Evolutionary conservation across 2,797 vertebrate species (phyloP), one percentile per base, ranked within the genome.

Genomic region (Todus mexicanus): DNA sequence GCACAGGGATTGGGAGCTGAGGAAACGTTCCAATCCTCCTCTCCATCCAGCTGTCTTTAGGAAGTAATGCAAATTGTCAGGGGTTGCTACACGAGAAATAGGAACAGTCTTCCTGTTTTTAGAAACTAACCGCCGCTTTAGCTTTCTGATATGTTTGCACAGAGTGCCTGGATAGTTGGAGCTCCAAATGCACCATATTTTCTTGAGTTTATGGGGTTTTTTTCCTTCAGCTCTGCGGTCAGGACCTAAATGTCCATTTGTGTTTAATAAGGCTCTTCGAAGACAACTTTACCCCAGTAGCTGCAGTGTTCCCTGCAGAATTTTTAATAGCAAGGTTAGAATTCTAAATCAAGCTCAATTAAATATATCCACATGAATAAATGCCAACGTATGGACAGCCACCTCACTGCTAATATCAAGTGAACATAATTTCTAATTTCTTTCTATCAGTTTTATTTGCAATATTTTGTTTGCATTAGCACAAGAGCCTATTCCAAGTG

Each of bases 401-500:
- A 76, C 35, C 45, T 87, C 73, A 37, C 53, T 83, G 66, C 84
- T 89, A 71, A 42, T 81, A 71, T 10, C 68, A 60, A 47, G 45
- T 51, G 40, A 57, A 61, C 38, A 77, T 42, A 72, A 75, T 27
- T 86, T 48, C 21, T 50, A 4, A 54, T 90, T 88, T 86, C 70
- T 84, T 71, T 43, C 22, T 61, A 4, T 78, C 27, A 22, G 27
- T 72, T 84, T 85, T 85, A 53, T 53, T 70, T 5, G 4, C 57
- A 63, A 48, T 74, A 27, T 59, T 66, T 73, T 82, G 47, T 91
- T 92, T 90, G 50, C 31, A 37, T 56, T 65, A 47, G 54, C 76
- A 43, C 35, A 35, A 16, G 8, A 57, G 12, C 63, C 63, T 25
- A 0, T 81, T 86, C 48, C 20, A 88, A 45, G 64, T 15, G 15